phyloP scores from a whole-genome alignment of 2,113 vertebrate species.

The Gorsachius goisagi region DNA sequence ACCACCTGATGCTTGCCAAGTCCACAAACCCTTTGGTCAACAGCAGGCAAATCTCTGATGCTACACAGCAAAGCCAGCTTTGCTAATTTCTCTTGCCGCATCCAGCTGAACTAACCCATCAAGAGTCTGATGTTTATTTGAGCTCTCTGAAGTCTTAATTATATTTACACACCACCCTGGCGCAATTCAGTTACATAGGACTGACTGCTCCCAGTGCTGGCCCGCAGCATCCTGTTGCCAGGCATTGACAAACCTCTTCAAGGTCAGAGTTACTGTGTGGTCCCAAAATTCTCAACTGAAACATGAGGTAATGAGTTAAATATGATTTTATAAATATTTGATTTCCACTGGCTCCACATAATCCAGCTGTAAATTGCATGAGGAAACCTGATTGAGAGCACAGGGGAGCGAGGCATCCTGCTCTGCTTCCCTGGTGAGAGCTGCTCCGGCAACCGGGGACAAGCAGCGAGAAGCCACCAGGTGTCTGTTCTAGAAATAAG shows the following conservation, averaged over 20 bases:
- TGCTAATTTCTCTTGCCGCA: background rate
- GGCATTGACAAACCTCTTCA: background rate
- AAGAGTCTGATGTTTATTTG: background rate
- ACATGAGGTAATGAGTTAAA: constrained; percentile 21
- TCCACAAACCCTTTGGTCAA: background rate
- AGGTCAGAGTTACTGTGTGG: background rate
- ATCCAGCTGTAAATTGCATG: background rate
- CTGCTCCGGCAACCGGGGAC: background rate
- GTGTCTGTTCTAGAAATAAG: background rate
- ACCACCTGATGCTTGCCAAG: background rate
- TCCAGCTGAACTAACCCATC: constrained; percentile 9
- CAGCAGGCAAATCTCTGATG: background rate
- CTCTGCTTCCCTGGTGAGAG: background rate
- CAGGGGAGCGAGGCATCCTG: background rate
- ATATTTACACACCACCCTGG: background rate
- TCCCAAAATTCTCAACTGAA: background rate
- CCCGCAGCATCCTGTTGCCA: background rate
- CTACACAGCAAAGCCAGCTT: background rate
- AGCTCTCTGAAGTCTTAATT: constrained; percentile 34
- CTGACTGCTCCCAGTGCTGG: background rate
- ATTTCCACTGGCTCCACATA: background rate
- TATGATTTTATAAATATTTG: constrained; percentile 50
- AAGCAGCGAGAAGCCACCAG: fast-evolving
- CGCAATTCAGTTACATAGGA: background rate
- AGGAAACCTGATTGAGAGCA: background rate